Conservation (phyloP, 2,113 vertebrate species). For the Ursus arctos region DNA sequence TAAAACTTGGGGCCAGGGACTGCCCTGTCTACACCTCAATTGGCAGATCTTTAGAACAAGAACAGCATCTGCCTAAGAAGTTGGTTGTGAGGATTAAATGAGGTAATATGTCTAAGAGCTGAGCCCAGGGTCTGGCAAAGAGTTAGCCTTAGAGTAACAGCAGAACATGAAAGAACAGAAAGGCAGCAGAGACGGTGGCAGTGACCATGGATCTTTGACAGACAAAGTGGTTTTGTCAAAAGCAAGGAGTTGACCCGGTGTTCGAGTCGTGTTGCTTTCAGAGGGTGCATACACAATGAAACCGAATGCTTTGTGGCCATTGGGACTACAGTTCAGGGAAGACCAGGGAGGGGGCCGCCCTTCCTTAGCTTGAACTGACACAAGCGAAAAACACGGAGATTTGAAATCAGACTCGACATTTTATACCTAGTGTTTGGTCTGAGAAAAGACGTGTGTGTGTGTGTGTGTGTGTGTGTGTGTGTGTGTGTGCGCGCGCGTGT, state of each 20-base stretch:
- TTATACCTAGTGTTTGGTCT: constrained; percentile 7
- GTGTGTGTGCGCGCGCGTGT: neutral
- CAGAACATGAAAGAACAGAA: neutral
- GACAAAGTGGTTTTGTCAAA: neutral
- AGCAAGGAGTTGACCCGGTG: neutral
- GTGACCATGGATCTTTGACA: neutral
- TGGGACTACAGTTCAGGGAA: neutral
- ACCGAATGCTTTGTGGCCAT: neutral
- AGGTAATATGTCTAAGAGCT: neutral
- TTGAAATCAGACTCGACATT: neutral
- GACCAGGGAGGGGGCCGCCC: too few relatives aligned
- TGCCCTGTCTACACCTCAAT: neutral
- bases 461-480: neutral
- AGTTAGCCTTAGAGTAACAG: neutral
- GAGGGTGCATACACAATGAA: neutral
- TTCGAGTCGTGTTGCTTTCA: neutral
- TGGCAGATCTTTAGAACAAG: neutral
- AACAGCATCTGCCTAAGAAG: neutral
- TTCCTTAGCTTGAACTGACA: neutral
- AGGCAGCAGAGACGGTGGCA: neutral
- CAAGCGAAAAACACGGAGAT: neutral
- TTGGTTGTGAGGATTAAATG: neutral
- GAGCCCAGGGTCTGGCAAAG: neutral
- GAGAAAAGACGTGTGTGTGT: neutral
- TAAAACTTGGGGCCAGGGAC: neutral